Evolutionary conservation across 2,113 vertebrate genomes (phyloP).

Genomic region (Epinephelus cyanopodus): DNA sequence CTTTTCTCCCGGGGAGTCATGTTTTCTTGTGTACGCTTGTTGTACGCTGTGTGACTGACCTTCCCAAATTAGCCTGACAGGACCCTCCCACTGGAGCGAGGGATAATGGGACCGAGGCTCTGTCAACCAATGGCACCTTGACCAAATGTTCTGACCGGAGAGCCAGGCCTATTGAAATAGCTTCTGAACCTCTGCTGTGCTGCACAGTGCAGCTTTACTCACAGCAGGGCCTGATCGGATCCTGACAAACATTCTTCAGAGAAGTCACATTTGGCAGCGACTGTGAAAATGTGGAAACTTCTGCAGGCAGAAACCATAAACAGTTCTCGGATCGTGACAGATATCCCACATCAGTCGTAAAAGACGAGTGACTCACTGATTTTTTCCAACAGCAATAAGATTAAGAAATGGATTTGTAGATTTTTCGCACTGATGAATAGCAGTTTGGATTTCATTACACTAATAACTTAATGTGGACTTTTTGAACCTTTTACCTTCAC

Average conservation of each 20-base stretch:
- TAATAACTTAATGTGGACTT: constrained; percentile 50
- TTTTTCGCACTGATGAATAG: constrained; percentile 22
- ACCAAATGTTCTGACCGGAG: constrained; percentile 61
- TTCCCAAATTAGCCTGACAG: constrained; percentile 74
- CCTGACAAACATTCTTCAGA: constrained; percentile 34
- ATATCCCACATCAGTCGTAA: constrained; percentile 54
- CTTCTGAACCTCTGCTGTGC: constrained; percentile 26
- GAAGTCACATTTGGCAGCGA: constrained; percentile 36
- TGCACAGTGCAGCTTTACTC: constrained; percentile 15
- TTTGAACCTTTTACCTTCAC: constrained; percentile 21
- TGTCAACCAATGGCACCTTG: constrained; percentile 66
- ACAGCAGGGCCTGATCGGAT: constrained; percentile 20
- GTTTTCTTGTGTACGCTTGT: constrained; percentile 58
- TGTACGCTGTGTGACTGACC: constrained; percentile 63
- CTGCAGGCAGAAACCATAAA: constrained; percentile 47
- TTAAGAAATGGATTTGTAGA: constrained; percentile 36
- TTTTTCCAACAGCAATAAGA: constrained; percentile 52
- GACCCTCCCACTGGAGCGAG: constrained; percentile 43
- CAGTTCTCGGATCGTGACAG: constrained; percentile 30
- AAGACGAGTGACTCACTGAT: constrained; percentile 43
- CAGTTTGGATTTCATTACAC: constrained; percentile 55
- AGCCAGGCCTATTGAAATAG: constrained; percentile 27
- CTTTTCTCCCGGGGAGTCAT: constrained; percentile 61
- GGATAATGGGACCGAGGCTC: constrained; percentile 44
- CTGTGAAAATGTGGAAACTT: constrained; percentile 54